Base-by-base conservation (phyloP, 1,140 invertebrate genomes). In the Dinoponera quadriceps region DNA sequence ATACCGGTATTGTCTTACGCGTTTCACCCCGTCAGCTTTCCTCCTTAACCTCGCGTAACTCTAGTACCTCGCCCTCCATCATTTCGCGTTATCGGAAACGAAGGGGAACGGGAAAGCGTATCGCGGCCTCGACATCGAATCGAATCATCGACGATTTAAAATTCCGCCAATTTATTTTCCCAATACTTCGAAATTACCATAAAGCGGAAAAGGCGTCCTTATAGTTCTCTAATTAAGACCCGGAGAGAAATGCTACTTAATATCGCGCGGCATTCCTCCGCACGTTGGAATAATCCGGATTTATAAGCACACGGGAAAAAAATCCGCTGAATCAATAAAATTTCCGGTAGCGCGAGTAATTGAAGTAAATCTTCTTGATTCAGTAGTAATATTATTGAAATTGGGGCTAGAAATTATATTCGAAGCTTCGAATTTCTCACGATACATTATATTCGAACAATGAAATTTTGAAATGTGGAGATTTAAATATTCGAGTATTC, bases 1-100 rank as follows among this genome's bases (percentile, higher is more conserved):
- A 77, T 62, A 78, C 38, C 84, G 65, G 82, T 75, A 90, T 90
- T 89, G 87, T 90, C 87, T 90, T 88, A 90, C 87, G 75, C 85
- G 69, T 59, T 81, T 60, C 57, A 22, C 55, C 29, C 25, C n/a
- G 25, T 33, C 55, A 13, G 63, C 54, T 84, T 72, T 69, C 60
- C 69, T 65, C 25, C 83, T 22, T 63, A 57, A 82, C 14, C 33
- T 18, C 18, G 57, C 29, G 72, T 59, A 87, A 87, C 66, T 71
- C 66, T 33, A 73, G 20, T 48, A 60, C 78, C 65, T 51, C 77
- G n/a, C 13, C 20, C 51, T 7, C 9, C 55, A 33, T 38, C 4
- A 54, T 16, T 27, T 62, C 44, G 2, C 7, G 18, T 25, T 20
- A 59, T 33, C 14, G 27, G 49, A 27, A 44, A 20, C n/a, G 3